Evolutionary conservation across 2,113 vertebrate species (phyloP), one percentile per base, ranked within the genome.

Genomic region (Lepisosteus oculatus): DNA sequence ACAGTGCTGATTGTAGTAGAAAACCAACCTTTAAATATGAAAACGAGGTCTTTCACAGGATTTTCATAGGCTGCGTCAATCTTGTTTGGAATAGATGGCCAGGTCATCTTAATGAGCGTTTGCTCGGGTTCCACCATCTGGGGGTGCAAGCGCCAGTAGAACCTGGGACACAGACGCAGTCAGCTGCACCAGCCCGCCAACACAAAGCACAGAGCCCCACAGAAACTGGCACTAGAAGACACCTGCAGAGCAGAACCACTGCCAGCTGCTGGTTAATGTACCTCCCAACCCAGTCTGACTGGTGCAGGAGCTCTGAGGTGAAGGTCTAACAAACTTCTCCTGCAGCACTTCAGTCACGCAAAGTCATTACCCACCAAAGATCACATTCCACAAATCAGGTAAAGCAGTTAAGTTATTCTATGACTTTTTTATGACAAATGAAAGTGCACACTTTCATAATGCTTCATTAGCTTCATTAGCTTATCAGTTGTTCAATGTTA

Each of bases 51-150:
- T 64, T 87, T 93, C 51, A 92, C 82, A 4, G 92, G 83, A 41
- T 95, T 88, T 81, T 99, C 97, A 29, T 97, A 99, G 0, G 97
- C 95, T 15, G 97, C 97, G 11, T 99, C 95, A 70, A 99, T 89
- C 71, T 90, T 94, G 70, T 92, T 95, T 47, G 97, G 96, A 65
- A 99, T 81, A 43, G 92, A 87, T 17, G 97, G 95, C 97, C 97
- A 99, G 43, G 95, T 97, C 0, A 90, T 93, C 65, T 95, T 94
- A 74, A 94, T 95, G 79, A 94, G 79, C 0, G 89, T 90, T 70
- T 94, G 87, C 68, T 97, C 91, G 2, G 91, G 88, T 3, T 97
- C 94, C 0, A 85, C 77, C 87, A 95, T 91, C 86, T 99, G 95
- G 66, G 95, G 94, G 68, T 97, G 96, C 2, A 97, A 70, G 41